Conservation (phyloP, 2,797 vertebrate species). For the Selene dorsalis region DNA sequence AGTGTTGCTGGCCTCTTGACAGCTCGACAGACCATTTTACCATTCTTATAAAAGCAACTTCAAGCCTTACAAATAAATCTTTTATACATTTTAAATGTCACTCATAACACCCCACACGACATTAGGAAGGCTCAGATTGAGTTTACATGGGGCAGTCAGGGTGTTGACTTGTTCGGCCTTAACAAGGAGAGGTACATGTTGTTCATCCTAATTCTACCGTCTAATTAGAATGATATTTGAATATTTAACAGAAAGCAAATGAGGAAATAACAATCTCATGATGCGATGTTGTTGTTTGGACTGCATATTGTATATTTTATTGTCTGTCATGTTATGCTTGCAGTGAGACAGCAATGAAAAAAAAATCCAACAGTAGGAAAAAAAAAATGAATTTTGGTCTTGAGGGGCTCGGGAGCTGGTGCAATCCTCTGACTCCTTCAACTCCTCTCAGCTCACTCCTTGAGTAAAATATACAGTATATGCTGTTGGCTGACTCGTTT, state of each 20-base stretch:
- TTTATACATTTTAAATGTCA: constrained; percentile 48
- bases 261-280: neutral
- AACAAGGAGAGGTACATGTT: constrained; percentile 12
- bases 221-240: constrained; percentile 23
- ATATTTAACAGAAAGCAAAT: constrained; percentile 1
- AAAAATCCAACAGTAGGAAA: neutral
- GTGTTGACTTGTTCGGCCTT: constrained; percentile 3
- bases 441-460: constrained; percentile 35
- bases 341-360: constrained; percentile 2
- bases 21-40: constrained; percentile 39
- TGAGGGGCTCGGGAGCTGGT: constrained; percentile 14
- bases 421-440: constrained; percentile 23
- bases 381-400: constrained; percentile 22
- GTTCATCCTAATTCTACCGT: neutral
- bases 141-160: neutral
- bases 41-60: constrained; percentile 47
- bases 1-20: constrained; percentile 50
- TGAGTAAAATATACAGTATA: constrained; percentile 38
- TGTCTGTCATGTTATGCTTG: constrained; percentile 16
- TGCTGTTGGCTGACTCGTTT: constrained; percentile 36
- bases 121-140: neutral
- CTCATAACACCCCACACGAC: constrained; percentile 8
- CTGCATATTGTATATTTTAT: neutral
- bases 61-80: constrained; percentile 34
- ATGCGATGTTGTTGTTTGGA: neutral